Conservation (phyloP, 1,140 invertebrate species). For the Drosophila neocordata region DNA sequence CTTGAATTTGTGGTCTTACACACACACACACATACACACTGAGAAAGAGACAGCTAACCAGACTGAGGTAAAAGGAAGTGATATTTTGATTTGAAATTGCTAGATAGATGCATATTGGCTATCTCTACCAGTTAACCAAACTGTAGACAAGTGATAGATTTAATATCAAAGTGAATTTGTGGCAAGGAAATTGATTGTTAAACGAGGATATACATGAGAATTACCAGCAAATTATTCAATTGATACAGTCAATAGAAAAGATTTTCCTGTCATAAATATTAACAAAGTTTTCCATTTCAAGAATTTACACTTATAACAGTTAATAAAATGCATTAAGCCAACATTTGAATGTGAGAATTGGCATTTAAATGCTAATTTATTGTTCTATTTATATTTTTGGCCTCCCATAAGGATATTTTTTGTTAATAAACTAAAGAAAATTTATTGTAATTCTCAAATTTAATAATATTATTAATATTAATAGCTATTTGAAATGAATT, state of each 20-base stretch:
- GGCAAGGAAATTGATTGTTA: not conserved
- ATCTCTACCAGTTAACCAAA: conserved; percentile 1
- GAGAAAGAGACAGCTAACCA: not conserved
- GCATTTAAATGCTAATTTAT: too few relatives aligned
- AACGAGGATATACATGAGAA: not conserved
- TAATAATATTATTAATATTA: too few relatives aligned
- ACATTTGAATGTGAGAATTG: too few relatives aligned
- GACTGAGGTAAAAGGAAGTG: conserved; percentile 8
- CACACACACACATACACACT: not conserved
- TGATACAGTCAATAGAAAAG: not conserved
- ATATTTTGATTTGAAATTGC: conserved; percentile 52
- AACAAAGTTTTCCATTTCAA: not conserved
- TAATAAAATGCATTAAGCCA: too few relatives aligned
- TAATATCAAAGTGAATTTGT: conserved; percentile 7
- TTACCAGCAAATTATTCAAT: not conserved
- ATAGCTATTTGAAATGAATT: too few relatives aligned
- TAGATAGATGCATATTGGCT: conserved; percentile 16
- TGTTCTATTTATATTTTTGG: too few relatives aligned
- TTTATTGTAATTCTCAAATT: too few relatives aligned
- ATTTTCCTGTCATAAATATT: not conserved
- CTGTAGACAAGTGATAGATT: conserved; percentile 31
- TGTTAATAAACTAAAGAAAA: too few relatives aligned
- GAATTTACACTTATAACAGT: not conserved
- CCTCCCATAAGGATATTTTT: too few relatives aligned
- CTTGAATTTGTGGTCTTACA: not conserved